Evolutionary conservation across 37 sponge, comb jelly and placozoan genomes (phyloP).

Genomic region (Hexactinellida sp.): DNA sequence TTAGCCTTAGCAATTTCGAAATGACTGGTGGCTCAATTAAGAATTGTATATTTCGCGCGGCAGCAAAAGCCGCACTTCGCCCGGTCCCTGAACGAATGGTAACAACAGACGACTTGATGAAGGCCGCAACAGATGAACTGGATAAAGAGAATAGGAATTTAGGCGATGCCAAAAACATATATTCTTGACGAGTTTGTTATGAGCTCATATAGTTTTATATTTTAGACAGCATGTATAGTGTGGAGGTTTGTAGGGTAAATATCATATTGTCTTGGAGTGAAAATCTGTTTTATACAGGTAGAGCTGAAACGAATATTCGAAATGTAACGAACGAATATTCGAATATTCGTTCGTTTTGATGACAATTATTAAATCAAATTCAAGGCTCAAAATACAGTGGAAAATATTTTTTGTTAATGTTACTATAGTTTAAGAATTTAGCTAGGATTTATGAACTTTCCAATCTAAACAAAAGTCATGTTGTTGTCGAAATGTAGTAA

Average conservation of each 20-base stretch:
- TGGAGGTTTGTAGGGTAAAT: background rate
- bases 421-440: too few relatives aligned
- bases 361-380: too few relatives aligned
- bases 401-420: too few relatives aligned
- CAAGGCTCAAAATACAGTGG: too few relatives aligned
- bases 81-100: constrained; percentile 25
- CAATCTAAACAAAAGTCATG: too few relatives aligned
- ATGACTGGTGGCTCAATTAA: constrained; percentile 69
- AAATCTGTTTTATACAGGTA: too few relatives aligned
- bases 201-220: background rate
- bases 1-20: constrained; percentile 31
- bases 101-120: constrained; percentile 38
- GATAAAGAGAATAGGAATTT: constrained; percentile 38
- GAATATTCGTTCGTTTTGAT: too few relatives aligned
- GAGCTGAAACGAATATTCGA: too few relatives aligned
- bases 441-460: too few relatives aligned
- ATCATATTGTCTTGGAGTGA: background rate
- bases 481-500: too few relatives aligned
- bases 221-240: background rate
- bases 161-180: constrained; percentile 9
- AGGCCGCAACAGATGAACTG: constrained; percentile 48
- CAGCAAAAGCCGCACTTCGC: constrained; percentile 55
- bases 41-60: constrained; percentile 52
- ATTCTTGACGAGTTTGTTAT: background rate
- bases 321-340: too few relatives aligned